Percentiles rank a stretch among this genome's conserved stretches.
Evolutionary conservation across 2,113 vertebrate species (phyloP).

Genomic region (Dipodomys stephensi): DNA sequence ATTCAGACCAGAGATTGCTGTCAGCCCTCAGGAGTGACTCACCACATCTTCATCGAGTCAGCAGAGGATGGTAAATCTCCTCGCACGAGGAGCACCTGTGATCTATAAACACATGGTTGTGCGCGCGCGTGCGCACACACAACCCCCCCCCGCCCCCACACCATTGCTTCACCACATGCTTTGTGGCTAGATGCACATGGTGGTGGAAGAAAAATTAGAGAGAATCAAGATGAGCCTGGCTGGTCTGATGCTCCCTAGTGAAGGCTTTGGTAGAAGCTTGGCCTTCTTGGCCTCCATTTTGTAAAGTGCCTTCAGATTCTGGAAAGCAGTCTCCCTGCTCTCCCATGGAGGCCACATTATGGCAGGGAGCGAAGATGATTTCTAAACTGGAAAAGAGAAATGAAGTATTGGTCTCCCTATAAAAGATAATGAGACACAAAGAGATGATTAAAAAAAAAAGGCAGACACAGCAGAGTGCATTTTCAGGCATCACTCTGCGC

Average conservation of each 20-base stretch:
- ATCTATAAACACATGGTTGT: background rate
- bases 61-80: background rate
- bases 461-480: constrained; percentile 67
- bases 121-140: no score
- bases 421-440: constrained; percentile 72
- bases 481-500: constrained; percentile 2
- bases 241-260: background rate
- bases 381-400: background rate
- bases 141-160: no score
- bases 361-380: constrained; percentile 13
- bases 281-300: background rate
- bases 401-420: constrained; percentile 55
- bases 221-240: background rate
- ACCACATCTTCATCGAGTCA: background rate
- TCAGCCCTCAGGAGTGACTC: background rate
- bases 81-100: background rate
- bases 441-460: constrained; percentile 68
- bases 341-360: constrained; percentile 19
- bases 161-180: background rate
- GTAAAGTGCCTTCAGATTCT: background rate
- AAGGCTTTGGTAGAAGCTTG: background rate
- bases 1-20: background rate
- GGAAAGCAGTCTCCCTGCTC: background rate
- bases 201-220: background rate
- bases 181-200: background rate